Evolutionary conservation across 2,113 vertebrate species (phyloP).

Genomic region (Misgurnus anguillicaudatus): DNA sequence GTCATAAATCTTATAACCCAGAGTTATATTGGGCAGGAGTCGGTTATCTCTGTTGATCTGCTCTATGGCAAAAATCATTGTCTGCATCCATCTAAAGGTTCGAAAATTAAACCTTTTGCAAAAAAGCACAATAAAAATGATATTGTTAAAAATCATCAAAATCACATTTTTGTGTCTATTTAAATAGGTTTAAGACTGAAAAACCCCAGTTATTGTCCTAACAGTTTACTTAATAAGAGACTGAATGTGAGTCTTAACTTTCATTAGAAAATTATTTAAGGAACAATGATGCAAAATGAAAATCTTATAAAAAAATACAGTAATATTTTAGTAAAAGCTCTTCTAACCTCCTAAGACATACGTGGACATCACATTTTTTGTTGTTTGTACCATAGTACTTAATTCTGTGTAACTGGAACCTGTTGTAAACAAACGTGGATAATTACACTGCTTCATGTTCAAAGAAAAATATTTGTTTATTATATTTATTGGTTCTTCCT

Average conservation of each 20-base stretch:
- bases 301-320: background rate
- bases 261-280: background rate
- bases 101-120: conserved; percentile 73
- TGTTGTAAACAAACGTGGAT: too few relatives aligned
- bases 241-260: background rate
- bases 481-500: too few relatives aligned
- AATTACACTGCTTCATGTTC: too few relatives aligned
- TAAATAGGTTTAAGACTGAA: background rate
- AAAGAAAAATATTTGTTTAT: too few relatives aligned
- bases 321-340: background rate
- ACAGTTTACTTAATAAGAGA: background rate
- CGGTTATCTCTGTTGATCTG: conserved; percentile 71
- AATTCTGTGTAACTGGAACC: too few relatives aligned
- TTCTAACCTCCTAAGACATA: too few relatives aligned
- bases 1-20: conserved; percentile 78
- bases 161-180: background rate
- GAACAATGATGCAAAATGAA: background rate
- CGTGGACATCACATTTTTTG: too few relatives aligned
- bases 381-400: too few relatives aligned
- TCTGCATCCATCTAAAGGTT: conserved; percentile 79
- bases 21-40: conserved; percentile 73
- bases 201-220: background rate
- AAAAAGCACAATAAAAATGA: background rate
- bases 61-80: conserved; percentile 80
- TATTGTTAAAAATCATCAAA: background rate